phyloP scores from a whole-genome alignment of 2,888 invertebrate genomes.

The Heliconius hortense region DNA sequence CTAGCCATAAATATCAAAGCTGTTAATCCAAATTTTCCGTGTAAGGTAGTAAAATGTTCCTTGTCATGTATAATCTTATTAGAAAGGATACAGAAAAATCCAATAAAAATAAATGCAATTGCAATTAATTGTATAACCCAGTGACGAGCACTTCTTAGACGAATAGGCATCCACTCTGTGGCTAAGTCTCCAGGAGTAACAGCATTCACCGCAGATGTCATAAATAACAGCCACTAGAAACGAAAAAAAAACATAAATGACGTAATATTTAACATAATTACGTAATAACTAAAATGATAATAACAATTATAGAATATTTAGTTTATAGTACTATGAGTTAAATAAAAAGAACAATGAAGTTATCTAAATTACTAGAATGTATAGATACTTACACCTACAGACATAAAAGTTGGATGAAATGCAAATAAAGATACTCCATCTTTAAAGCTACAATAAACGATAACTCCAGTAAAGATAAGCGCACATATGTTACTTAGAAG shows the following conservation, averaged over 20 bases:
- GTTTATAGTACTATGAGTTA: background rate
- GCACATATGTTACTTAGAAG: slow-evolving; percentile 66
- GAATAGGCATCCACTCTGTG: slow-evolving; percentile 79
- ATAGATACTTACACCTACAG: slow-evolving; percentile 69
- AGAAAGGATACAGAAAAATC: slow-evolving; percentile 69
- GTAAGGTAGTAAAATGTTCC: slow-evolving; percentile 66
- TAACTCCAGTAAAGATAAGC: slow-evolving; percentile 61
- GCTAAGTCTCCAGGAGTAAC: slow-evolving; percentile 76
- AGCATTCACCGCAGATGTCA: slow-evolving; percentile 76
- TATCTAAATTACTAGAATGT: slow-evolving; percentile 4
- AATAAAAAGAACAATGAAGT: background rate
- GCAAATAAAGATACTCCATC: slow-evolving; percentile 67
- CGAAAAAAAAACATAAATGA: background rate
- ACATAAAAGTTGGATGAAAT: slow-evolving; percentile 75
- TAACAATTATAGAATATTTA: background rate
- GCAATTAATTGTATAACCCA: slow-evolving; percentile 72
- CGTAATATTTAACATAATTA: background rate
- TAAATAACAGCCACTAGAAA: slow-evolving; percentile 75
- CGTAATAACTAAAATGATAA: background rate
- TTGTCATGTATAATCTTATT: slow-evolving; percentile 67
- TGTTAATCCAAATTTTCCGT: slow-evolving; percentile 73
- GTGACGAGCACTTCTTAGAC: slow-evolving; percentile 73
- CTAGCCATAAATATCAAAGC: slow-evolving; percentile 66
- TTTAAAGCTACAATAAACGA: slow-evolving; percentile 65
- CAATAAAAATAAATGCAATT: slow-evolving; percentile 57